A percentile compares a stretch with the other conserved stretches of the same genome.
Conservation (phyloP, 1,140 invertebrate genomes). For the Tetramorium parvispinum region DNA sequence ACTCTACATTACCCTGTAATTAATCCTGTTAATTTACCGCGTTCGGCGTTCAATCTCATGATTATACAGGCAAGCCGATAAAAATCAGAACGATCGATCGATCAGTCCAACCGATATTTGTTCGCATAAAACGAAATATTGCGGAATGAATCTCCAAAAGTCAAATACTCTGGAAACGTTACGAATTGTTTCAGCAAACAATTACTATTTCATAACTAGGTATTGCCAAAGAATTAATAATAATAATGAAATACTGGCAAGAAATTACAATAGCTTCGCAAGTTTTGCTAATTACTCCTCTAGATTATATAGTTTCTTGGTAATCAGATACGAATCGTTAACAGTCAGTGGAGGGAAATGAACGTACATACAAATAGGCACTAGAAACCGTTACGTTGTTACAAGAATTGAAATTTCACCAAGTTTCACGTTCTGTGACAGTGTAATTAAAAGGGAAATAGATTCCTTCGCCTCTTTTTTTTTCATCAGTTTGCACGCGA, state of each 20-base stretch:
- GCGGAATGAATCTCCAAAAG: not conserved
- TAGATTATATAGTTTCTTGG: not conserved
- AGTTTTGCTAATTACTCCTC: not conserved
- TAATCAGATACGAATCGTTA: not conserved
- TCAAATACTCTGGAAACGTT: not conserved
- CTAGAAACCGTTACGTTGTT: not conserved
- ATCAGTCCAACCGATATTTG: conserved; percentile 1
- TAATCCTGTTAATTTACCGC: not conserved
- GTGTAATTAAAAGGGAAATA: conserved; percentile 34
- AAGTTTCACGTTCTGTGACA: not conserved
- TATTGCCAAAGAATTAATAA: not conserved
- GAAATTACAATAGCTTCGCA: not conserved
- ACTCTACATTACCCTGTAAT: not conserved
- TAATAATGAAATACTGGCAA: not conserved
- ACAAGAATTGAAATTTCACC: not conserved
- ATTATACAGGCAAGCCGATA: not conserved
- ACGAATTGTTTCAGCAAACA: not conserved
- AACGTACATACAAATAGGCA: not conserved
- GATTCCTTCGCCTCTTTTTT: not conserved
- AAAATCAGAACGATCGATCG: not conserved
- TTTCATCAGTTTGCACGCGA: conserved; percentile 29
- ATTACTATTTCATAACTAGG: not conserved
- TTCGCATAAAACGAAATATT: not conserved
- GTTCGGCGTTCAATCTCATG: not conserved
- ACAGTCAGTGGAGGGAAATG: not conserved